Base-by-base conservation (phyloP, 2,888 invertebrate species). In the Hydroisotoma schaefferi region DNA sequence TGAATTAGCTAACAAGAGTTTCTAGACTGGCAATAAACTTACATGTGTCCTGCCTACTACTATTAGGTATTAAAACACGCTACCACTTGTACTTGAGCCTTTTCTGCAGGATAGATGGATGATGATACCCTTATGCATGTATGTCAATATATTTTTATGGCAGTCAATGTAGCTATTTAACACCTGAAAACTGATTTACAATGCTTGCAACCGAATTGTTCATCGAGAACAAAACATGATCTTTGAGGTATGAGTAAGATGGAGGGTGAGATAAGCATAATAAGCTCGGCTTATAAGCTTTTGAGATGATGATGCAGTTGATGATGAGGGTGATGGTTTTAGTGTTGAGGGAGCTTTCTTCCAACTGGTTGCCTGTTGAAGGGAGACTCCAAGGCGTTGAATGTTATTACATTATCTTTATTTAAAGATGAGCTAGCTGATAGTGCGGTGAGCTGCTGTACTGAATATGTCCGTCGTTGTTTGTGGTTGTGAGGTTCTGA, bases 211-310 rank as follows among this genome's bases (percentile, higher is more conserved):
- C 46, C 25, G 46, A 46, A 46, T 46, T 46, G 22, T 46, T 23
- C 12, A 5, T 12, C 12, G 44, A 55, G 48, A 59, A 59, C 55
- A 59, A 60, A 60, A 56, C 55, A 55, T 56, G 60, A 56, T 56
- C 55, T 60, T 59, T 53, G 49, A 55, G 47, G 55, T 40, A 20
- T 46, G 46, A 46, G 23, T 22, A 46, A 46, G 46, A 46, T 46
- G 25, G 46, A 25, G 20, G 22, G 22, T 22, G 46, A 46, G 46
- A 46, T 46, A 46, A 46, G n/a, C n/a, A n/a, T n/a, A n/a, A 46
- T 46, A 25, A 46, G 5, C 15, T 22, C 23, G 46, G 3, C 46
- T 4, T 40, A n/a, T n/a, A n/a, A n/a, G 40, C 20, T 40, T 15
- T 33, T 33, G 33, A 15, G 15, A 20, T 15, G 40, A 15, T 40